phyloP scores from a whole-genome alignment of 2,888 invertebrate species.

The Acanthosepion lycidas region DNA sequence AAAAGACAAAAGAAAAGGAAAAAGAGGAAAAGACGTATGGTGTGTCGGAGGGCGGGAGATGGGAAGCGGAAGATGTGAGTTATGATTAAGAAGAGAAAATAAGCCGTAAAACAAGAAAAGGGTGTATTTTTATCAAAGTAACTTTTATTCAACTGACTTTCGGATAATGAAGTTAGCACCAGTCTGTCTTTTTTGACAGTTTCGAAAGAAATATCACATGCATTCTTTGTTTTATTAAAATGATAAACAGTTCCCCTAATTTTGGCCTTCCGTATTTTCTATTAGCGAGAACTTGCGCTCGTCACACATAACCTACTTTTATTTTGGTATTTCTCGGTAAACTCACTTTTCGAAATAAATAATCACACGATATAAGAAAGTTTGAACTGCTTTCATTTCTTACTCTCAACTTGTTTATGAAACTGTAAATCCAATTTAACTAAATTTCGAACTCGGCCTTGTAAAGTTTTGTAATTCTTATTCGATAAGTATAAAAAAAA shows the following conservation, averaged over 20 bases:
- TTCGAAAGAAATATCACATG: conserved; percentile 33
- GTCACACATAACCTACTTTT: background rate
- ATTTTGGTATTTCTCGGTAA: background rate
- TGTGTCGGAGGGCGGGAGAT: no score
- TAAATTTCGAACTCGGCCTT: background rate
- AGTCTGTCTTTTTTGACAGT: conserved; percentile 21
- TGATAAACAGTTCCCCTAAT: conserved; percentile 20
- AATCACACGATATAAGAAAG: background rate
- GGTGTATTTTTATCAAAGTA: background rate
- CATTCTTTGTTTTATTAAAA: conserved; percentile 33
- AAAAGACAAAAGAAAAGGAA: background rate
- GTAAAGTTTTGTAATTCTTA: background rate
- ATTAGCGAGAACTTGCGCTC: background rate
- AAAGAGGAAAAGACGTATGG: no score
- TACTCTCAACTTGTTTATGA: background rate
- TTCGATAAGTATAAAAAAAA: background rate
- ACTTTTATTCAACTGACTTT: conserved; percentile 8
- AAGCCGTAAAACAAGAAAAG: background rate
- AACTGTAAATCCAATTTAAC: background rate
- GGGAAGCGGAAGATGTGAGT: background rate
- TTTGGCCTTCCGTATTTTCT: background rate
- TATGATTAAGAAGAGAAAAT: background rate
- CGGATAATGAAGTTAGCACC: conserved; percentile 33
- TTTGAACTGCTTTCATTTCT: no score
- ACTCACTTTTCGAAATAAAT: background rate